A percentile compares a stretch with the other conserved stretches of the same genome.
Evolutionary conservation across 2,888 invertebrate species (phyloP).

Genomic region (Hoplodrina ambigua): DNA sequence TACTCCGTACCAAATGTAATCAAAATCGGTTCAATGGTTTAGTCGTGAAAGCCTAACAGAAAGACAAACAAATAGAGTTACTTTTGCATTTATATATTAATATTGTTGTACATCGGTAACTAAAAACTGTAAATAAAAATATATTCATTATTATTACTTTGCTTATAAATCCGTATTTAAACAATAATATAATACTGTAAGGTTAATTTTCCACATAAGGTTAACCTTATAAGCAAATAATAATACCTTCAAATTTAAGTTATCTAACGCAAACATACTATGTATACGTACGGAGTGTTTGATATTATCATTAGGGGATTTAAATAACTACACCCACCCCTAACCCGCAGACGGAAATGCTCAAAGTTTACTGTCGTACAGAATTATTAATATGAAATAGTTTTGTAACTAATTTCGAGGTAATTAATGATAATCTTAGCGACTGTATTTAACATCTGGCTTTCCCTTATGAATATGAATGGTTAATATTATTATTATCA

Average conservation of each 20-base stretch:
- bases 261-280: slow-evolving; percentile 8
- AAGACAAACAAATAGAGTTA: no score
- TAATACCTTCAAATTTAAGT: slow-evolving; percentile 10
- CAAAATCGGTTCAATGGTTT: no score
- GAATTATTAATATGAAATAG: slow-evolving; percentile 64
- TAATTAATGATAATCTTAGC: slow-evolving; percentile 55
- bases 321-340: slow-evolving; percentile 41
- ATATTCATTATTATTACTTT: no score
- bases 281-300: slow-evolving; percentile 8
- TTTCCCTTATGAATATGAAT: slow-evolving; percentile 15
- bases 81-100: no score
- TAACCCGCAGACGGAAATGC: slow-evolving; percentile 46
- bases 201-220: background rate
- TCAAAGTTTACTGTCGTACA: slow-evolving; percentile 52
- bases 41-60: no score
- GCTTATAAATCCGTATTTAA: no score
- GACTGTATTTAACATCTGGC: slow-evolving; percentile 32
- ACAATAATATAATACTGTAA: background rate
- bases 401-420: slow-evolving; percentile 58
- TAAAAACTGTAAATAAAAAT: no score
- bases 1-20: no score
- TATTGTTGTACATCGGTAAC: no score
- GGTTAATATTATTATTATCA: slow-evolving; percentile 2
- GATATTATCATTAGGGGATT: slow-evolving; percentile 51
- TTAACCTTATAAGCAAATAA: slow-evolving; percentile 10